Base-by-base conservation (phyloP, 2,888 invertebrate species). In the Neoitamus cyanurus region DNA sequence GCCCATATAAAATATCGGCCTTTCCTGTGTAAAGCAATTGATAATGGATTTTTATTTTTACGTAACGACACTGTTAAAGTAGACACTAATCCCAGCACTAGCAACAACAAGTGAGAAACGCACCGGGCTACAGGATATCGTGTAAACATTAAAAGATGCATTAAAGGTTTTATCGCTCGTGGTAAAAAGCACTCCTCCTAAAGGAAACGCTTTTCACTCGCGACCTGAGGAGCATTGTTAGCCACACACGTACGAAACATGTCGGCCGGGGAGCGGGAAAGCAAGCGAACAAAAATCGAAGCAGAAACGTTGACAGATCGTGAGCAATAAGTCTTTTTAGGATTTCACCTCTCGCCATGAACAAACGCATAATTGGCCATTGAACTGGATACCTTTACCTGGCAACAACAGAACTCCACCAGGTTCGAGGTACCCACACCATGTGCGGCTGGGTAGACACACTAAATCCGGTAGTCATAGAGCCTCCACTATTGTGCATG, bases 301-400 rank as follows among this genome's bases (percentile, higher is more conserved):
- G 31, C 25, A 58, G 68, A 58, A 84, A 82, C 58, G 84, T 85
- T 85, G 85, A 85, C 84, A 85, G 85, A 84, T 85, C 85, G 84
- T 85, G 85, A 84, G 84, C 84, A 68, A 84, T 83, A 85, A 84
- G 69, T 85, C 75, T 77, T 82, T 75, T 83, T 68, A 28, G 36
- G 80, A 80, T 80, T 80, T 80, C 80, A 80, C 48, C 80, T 80
- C 68, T 68, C 80, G 31, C 80, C 80, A 28, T 80, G 80, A 80
- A 48, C 80, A 80, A 68, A 80, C 80, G 80, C 80, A 80, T 80
- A 80, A 80, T 80, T 80, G 80, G 80, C 80, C 80, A 80, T 80
- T 80, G 80, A 80, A 80, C 80, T 58, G 48, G 58, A 80, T 58
- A 15, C 36, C 58, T 58, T 58, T 20, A 25, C 48, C 70, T 30